Base-by-base conservation (phyloP, 2,113 vertebrate species). In the Antidorcas marsupialis region DNA sequence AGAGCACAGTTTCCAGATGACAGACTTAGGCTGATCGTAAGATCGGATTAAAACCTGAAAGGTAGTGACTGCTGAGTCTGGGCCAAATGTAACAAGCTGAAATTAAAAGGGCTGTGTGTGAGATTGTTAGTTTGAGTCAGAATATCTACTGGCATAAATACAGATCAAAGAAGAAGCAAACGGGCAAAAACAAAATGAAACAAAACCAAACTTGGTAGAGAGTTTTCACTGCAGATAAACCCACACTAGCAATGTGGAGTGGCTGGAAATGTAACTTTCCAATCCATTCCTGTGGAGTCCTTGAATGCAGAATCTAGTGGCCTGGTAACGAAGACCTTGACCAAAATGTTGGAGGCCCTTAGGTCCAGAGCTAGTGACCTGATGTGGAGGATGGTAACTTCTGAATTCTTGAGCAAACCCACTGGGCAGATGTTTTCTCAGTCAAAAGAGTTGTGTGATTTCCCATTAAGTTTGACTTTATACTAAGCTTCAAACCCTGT, bases 151-250 rank as follows among this genome's bases (percentile, higher is more conserved):
- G 23, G 36, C 25, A 25, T 74, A 92, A 95, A 88, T 45, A 78
- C 25, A 89, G 30, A 79, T 76, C 52, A 88, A 86, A 57, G 57
- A 67, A 59, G 28, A 96, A 95, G 27, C 27, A 89, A 94, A 94
- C 57, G 43, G 45, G 62, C 7, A 25, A 90, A 91, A 95, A 2
- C 9, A 52, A 78, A 79, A 92, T n/a, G 57, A 96, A 90, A 60
- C 9, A 50, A 95, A 94, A 79, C 6, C 33, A 76, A 90, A 94
- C 47, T 89, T 87, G 19, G 17, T 89, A 87, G 62, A n/a, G 28
- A 87, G 33, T 52, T 95, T 91, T 95, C 43, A 87, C 27, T 89
- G 39, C 47, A 93, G 95, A 96, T 87, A 92, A 97, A 94, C 30
- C 90, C 81, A 85, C 3, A 4, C 21, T 95, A 89, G 50, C 78